phyloP scores from a whole-genome alignment of 1,140 invertebrate genomes.

The Aricia agestis region DNA sequence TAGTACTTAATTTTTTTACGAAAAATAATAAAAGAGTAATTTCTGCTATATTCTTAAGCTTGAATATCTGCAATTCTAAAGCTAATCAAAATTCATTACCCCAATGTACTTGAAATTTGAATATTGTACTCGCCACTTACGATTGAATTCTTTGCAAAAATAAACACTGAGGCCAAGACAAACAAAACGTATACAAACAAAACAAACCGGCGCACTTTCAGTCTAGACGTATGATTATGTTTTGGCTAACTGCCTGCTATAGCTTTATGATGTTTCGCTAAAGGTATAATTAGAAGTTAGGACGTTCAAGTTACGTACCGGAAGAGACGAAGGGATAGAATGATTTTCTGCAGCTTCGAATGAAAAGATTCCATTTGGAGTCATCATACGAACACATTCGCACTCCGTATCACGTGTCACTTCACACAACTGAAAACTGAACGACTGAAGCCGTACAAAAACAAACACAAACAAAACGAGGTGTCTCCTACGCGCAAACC shows the following conservation, averaged over 20 bases:
- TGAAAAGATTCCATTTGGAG: neutral
- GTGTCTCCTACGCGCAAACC: neutral
- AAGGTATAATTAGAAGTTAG: slow-evolving; percentile 10
- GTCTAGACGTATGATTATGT: slow-evolving; percentile 12
- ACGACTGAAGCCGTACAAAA: neutral
- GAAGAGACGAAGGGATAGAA: slow-evolving; percentile 1
- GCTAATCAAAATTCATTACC: neutral
- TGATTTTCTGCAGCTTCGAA: slow-evolving; percentile 1
- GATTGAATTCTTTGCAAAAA: neutral
- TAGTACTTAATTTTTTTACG: too few relatives aligned
- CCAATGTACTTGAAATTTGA: neutral
- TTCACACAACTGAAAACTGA: neutral
- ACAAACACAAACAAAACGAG: neutral
- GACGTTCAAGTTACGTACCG: neutral
- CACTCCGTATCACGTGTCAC: neutral
- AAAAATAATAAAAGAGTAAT: too few relatives aligned
- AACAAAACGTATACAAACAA: neutral
- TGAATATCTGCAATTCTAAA: neutral
- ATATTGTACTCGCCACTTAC: neutral
- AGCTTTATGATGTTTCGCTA: slow-evolving; percentile 4
- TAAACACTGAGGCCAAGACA: neutral
- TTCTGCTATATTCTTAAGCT: too few relatives aligned
- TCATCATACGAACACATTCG: neutral
- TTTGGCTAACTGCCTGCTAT: slow-evolving; percentile 11
- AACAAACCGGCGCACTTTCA: slow-evolving; percentile 3